phyloP scores from a whole-genome alignment of 2,797 vertebrate species.

The Falco cherrug region DNA sequence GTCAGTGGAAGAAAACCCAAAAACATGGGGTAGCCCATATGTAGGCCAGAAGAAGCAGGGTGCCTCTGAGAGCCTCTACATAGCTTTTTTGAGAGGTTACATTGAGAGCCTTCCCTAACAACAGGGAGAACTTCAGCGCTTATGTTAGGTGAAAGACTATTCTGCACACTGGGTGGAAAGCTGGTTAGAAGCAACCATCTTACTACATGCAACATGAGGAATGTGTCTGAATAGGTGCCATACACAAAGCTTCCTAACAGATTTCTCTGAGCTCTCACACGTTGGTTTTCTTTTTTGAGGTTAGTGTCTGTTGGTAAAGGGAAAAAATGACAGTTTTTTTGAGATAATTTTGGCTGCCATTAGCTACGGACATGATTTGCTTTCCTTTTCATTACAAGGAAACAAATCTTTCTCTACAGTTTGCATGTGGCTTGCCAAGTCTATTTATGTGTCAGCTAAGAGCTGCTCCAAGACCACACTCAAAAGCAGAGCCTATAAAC shows the following conservation, averaged over 20 bases:
- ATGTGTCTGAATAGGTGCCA: neutral
- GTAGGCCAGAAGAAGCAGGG: neutral
- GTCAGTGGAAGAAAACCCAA: neutral
- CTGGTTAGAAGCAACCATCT: neutral
- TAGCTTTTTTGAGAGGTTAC: neutral
- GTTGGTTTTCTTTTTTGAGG: neutral
- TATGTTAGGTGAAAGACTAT: neutral
- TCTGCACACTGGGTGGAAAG: neutral
- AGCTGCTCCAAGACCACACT: neutral
- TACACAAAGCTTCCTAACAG: neutral
- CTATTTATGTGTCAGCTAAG: neutral
- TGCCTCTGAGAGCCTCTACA: neutral
- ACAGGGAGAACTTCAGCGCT: neutral
- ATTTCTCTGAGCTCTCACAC: neutral
- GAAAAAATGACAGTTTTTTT: neutral
- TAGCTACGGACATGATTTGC: neutral
- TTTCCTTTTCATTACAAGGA: neutral
- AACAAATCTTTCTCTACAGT: neutral
- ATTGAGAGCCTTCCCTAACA: neutral
- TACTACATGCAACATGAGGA: accelerated
- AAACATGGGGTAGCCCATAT: neutral
- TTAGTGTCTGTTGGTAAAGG: neutral
- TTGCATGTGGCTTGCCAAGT: neutral
- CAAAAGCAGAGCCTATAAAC: neutral
- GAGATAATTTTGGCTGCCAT: neutral